Base-by-base conservation (phyloP, 2,888 invertebrate species). In the Sarcophaga rosellei region DNA sequence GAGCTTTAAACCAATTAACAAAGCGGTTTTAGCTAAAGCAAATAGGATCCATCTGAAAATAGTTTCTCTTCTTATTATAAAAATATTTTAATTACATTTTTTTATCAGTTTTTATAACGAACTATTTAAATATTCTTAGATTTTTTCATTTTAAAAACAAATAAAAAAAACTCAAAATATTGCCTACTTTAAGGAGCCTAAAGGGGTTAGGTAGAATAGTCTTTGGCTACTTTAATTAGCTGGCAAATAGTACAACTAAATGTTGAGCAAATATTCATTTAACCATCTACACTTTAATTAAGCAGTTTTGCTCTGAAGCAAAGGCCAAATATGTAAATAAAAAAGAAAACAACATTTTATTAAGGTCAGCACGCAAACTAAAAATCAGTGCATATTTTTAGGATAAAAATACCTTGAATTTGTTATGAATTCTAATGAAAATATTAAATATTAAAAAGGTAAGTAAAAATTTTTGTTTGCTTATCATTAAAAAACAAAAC, bases 301-400 rank as follows among this genome's bases (percentile, higher is more conserved):
- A 8, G 6, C 15, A 65, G 12, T 69, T 78, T 69, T 62, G 15
- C 15, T 65, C 74, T 59, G 3, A 47, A 53, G 53, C 53, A 45
- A 35, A 23, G 53, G 53, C n/a, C 57, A 66, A 47, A 53, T 47
- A 35, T 35, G 35, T 35, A 35, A 35, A 35, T 35, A 35, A 35
- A 35, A 63, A 63, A 21, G 20, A 20, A 45, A 72, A 74, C 12
- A 23, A 57, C 53, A 59, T 23, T 70, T 81, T 81, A 81, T 81
- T 81, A 75, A 81, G 81, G 81, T 70, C 75, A 70, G 57, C 81
- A 81, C 69, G 81, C 81, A 69, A 81, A 70, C 53, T 44, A 4
- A 63, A 75, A 81, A 76, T 81, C 75, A 81, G 21, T 63, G 53
- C 81, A 75, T 70, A 74, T 68, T 62, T 74, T 81, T 68, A 63